Base-by-base conservation (phyloP, 2,113 vertebrate genomes). In the Trematomus loennbergii region DNA sequence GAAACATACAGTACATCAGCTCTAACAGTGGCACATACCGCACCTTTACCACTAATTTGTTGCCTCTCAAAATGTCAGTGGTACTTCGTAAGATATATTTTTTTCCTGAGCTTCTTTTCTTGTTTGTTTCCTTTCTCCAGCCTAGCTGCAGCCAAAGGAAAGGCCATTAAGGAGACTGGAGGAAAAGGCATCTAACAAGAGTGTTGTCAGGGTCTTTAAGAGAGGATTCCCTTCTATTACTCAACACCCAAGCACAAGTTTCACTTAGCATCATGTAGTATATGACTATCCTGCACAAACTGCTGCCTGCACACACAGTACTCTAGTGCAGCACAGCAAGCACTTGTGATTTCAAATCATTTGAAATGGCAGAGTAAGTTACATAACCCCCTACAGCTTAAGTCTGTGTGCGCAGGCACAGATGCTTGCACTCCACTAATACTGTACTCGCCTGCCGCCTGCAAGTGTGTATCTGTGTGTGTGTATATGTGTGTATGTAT, bases 291-390 rank as follows among this genome's bases (percentile, higher is more conserved):
- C 17, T 79, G 84, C 72, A 77, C 43, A 81, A 58, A 45, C 63
- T 75, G 65, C 71, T 40, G 67, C 73, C 59, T 46, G 87, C 69
- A 83, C 76, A 78, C 69, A 69, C 29, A 59, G 68, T 75, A 87
- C 89, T 89, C 78, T 85, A 73, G 70, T 71, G 55, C 75, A 72
- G 18, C 78, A 85, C 61, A 83, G 84, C 59, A 45, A 79, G 73
- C 74, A 58, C 79, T 86, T 81, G 84, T 76, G 81, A 87, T 91
- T 82, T 87, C 72, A 89, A 84, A 94, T 93, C 81, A 93, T 90
- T 88, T 87, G 81, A 92, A 92, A 92, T 89, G 91, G 90, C 86
- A 90, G 86, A 88, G 84, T 87, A 75, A 88, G 88, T 95, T 94
- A 90, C 89, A 90, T 94, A 94, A 95, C 83, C 76, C 49, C 49